Evolutionary conservation across 64 coral and sea anemone species (phyloP).

Genomic region (Montipora cactus): DNA sequence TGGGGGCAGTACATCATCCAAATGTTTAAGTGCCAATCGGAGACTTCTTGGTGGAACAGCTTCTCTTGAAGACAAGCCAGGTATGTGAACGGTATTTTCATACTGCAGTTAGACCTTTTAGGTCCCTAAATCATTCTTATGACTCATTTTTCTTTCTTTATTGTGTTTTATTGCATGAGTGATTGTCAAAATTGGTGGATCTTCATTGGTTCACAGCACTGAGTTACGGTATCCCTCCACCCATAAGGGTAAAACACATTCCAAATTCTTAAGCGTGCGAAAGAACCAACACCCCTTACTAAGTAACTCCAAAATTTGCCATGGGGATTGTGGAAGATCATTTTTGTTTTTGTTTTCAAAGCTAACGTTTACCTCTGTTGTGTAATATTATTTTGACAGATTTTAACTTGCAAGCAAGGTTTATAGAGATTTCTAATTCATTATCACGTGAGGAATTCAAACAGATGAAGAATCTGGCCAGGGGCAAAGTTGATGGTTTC

Average conservation of each 20-base stretch:
- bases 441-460: neutral
- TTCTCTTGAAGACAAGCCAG: neutral
- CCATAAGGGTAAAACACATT: too few relatives aligned
- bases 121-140: too few relatives aligned
- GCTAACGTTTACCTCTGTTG: neutral
- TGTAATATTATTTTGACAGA: neutral
- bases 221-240: too few relatives aligned
- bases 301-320: too few relatives aligned
- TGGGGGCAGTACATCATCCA: too few relatives aligned
- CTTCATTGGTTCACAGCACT: neutral
- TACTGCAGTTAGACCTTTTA: too few relatives aligned
- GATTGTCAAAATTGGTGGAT: neutral
- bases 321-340: too few relatives aligned
- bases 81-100: neutral
- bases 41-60: constrained; percentile 14
- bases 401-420: neutral
- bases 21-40: too few relatives aligned
- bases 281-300: too few relatives aligned
- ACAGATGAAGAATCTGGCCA: neutral
- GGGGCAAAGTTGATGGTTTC: neutral
- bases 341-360: too few relatives aligned
- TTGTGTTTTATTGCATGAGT: neutral
- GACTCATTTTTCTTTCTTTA: neutral
- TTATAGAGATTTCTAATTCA: constrained; percentile 16
- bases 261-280: too few relatives aligned